Base-by-base conservation (phyloP, 1,140 invertebrate genomes). In the Eurytemora carolleeae region DNA sequence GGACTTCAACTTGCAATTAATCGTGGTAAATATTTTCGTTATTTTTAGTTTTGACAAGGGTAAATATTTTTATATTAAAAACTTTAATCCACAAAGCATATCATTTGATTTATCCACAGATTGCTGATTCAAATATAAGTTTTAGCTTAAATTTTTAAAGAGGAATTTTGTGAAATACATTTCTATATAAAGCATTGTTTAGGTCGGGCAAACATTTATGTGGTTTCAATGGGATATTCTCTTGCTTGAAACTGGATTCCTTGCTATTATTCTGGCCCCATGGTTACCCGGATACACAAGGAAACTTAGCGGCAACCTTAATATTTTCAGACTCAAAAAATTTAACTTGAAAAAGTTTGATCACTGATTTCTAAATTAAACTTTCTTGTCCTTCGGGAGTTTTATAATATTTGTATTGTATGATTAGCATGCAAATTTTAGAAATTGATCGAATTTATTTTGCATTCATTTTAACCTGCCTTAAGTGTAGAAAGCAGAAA, bases 151-250 rank as follows among this genome's bases (percentile, higher is more conserved):
- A 61, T 53, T 65, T 64, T 66, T 67, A 65, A 61, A 63, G n/a
- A 58, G 18, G 53, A 79, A 67, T 78, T 74, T 66, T 77, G n/a
- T 70, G 77, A n/a, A 85, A 84, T 71, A 73, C 76, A 19, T 65
- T 77, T 24, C 71, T 87, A 16, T 87, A 84, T 81, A 80, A 65
- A 87, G 84, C 1, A 65, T 87, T 1, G 84, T 80, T 66, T 81
- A 86, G 75, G 78, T 87, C 65, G 84, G 84, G 21, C 82, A 85
- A 73, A 79, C 78, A 52, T 88, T 87, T 70, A 73, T 86, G 66
- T 80, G 76, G 75, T 84, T 83, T 68, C 82, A 84, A 71, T 87
- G 83, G 84, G 86, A 89, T 71, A 77, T 78, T 55, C 73, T 90
- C 20, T 70, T 89, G 15, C 69, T 88, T 19, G 86, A 90, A 74